A percentile compares a stretch with the other conserved stretches of the same genome.
Evolutionary conservation across 2,888 invertebrate genomes (phyloP).

Genomic region (Himalopsyche tibetana): DNA sequence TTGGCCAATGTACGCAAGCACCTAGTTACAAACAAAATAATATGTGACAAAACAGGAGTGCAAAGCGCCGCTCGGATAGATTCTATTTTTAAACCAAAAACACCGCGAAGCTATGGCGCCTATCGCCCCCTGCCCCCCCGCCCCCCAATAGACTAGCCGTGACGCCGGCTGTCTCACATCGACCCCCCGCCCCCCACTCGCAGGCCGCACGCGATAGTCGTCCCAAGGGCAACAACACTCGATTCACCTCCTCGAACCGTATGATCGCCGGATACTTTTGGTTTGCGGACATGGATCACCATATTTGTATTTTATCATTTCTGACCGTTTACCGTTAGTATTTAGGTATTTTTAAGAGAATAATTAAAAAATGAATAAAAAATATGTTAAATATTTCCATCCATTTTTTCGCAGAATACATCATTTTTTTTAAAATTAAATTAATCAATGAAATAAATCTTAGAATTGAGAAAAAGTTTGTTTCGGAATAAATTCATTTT

Average conservation of each 20-base stretch:
- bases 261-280: conserved; percentile 19
- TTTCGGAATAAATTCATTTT: no score
- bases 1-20: conserved; percentile 4
- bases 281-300: conserved; percentile 12
- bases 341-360: no score
- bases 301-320: neutral
- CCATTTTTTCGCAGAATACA: no score
- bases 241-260: neutral
- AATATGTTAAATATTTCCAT: no score
- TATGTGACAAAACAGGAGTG: conserved; percentile 42
- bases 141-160: conserved; percentile 38
- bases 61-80: neutral
- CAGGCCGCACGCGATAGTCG: conserved; percentile 23
- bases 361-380: no score
- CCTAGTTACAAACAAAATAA: conserved; percentile 1
- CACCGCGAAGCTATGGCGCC: conserved; percentile 36
- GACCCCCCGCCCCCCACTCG: conserved; percentile 41
- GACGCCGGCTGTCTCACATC: conserved; percentile 33
- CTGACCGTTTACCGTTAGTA: no score
- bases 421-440: no score
- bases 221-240: conserved; percentile 50
- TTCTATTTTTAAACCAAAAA: conserved; percentile 28
- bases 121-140: conserved; percentile 36
- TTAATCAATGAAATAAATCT: no score
- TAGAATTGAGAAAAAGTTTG: no score